phyloP scores from a whole-genome alignment of 2,113 vertebrate genomes.

The Okapia johnstoni region DNA sequence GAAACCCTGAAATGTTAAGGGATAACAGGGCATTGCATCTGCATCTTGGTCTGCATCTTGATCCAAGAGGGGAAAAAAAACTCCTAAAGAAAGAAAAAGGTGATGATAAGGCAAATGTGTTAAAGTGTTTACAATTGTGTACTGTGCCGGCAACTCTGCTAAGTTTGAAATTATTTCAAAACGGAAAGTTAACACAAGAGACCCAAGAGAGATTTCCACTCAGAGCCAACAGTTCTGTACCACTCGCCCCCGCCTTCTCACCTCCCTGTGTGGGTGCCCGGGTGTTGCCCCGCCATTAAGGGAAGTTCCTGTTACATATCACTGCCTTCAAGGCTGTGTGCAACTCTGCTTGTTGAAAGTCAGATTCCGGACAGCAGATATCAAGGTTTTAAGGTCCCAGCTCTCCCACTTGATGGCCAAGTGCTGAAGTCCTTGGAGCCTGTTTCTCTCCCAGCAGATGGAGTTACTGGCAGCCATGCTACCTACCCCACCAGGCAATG shows the following conservation, averaged over 20 bases:
- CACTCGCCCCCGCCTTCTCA: neutral
- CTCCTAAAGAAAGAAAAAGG: neutral
- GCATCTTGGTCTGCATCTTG: neutral
- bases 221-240: neutral
- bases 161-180: neutral
- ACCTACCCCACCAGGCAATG: neutral
- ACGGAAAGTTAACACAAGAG: neutral
- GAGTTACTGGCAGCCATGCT: neutral
- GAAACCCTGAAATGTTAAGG: neutral
- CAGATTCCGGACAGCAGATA: neutral
- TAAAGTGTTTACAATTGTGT: neutral
- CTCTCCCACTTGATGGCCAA: neutral
- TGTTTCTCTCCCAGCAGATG: neutral
- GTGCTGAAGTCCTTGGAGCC: neutral
- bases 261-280: too few species aligned
- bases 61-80: neutral
- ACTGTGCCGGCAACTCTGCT: neutral
- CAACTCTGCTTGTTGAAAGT: neutral
- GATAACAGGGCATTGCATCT: neutral
- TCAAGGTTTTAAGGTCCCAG: neutral
- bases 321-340: neutral
- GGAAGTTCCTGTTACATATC: neutral
- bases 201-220: neutral
- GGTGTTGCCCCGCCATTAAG: neutral
- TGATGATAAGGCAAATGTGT: neutral